A percentile compares a stretch with the other conserved stretches of the same genome.
phyloP scores from a whole-genome alignment of 2,113 vertebrate species.

The Symphodus melops region DNA sequence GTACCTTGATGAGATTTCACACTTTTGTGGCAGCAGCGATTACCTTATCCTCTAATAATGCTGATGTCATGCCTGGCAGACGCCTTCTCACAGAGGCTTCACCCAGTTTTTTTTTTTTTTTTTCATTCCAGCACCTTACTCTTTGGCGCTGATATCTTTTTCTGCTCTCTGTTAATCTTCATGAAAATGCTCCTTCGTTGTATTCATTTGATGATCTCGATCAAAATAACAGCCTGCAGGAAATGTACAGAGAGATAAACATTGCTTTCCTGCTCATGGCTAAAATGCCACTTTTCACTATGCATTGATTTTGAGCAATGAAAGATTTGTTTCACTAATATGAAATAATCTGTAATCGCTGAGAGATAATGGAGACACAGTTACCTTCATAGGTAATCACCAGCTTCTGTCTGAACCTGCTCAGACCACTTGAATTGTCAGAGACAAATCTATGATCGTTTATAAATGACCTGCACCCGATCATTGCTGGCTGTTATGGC shows the following conservation, averaged over 20 bases:
- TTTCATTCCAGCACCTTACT: constrained; percentile 12
- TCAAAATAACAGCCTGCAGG: not conserved
- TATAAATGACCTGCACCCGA: not conserved
- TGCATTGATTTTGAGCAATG: not conserved
- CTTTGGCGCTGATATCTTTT: constrained; percentile 28
- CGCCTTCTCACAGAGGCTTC: constrained; percentile 39
- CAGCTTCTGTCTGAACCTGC: not conserved
- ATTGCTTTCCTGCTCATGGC: not conserved
- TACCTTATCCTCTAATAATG: constrained; percentile 43
- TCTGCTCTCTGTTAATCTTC: constrained; percentile 45
- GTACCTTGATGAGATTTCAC: constrained; percentile 53
- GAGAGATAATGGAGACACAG: too few species aligned
- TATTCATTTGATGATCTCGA: not conserved
- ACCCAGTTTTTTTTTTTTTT: constrained; percentile 18
- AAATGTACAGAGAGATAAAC: not conserved
- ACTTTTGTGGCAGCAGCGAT: constrained; percentile 29
- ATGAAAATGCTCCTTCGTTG: constrained; percentile 26
- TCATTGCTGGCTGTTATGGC: not conserved
- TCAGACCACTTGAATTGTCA: not conserved
- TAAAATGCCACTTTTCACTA: not conserved
- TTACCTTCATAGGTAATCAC: too few species aligned
- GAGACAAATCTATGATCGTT: not conserved
- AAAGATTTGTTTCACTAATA: constrained; percentile 11
- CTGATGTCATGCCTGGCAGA: constrained; percentile 51
- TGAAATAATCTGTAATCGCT: not conserved